Conservation (phyloP, 2,113 vertebrate species). For the Kryptolebias marmoratus region DNA sequence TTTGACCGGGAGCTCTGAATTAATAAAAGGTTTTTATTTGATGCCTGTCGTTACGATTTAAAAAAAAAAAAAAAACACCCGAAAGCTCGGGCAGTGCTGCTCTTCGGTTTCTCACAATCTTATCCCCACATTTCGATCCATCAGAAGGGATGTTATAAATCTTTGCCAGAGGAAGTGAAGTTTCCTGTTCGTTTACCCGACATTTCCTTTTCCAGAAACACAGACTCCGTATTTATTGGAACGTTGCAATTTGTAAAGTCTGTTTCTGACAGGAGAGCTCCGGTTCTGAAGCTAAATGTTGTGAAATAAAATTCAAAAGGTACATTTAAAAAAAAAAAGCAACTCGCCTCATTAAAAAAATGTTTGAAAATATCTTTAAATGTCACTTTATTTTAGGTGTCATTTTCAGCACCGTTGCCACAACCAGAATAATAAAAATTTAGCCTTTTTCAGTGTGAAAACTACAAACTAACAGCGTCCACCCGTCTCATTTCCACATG, state of each 20-base stretch:
- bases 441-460: too few relatives aligned
- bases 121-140: constrained; percentile 2
- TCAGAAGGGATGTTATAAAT: constrained; percentile 4
- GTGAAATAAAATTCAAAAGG: not conserved
- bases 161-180: constrained; percentile 7
- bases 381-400: too few relatives aligned
- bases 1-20: constrained; percentile 62
- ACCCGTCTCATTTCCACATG: too few relatives aligned
- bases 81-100: too few relatives aligned
- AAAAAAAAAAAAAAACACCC: too few relatives aligned
- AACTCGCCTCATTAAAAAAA: too few relatives aligned
- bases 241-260: not conserved
- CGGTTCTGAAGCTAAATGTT: not conserved
- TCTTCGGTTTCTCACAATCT: not conserved
- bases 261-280: not conserved
- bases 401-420: too few relatives aligned
- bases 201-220: constrained; percentile 34
- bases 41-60: not conserved
- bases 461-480: too few relatives aligned
- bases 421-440: too few relatives aligned
- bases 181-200: constrained; percentile 39
- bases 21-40: constrained; percentile 63
- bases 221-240: constrained; percentile 9
- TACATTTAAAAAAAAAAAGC: not conserved
- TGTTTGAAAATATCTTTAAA: too few relatives aligned